A percentile compares a stretch with the other conserved stretches of the same genome.
These are phyloP conservation scores for Drosophila guanche DNA, from an alignment of 1,140 invertebrate genomes.

Conservation along the genomic window DNA sequence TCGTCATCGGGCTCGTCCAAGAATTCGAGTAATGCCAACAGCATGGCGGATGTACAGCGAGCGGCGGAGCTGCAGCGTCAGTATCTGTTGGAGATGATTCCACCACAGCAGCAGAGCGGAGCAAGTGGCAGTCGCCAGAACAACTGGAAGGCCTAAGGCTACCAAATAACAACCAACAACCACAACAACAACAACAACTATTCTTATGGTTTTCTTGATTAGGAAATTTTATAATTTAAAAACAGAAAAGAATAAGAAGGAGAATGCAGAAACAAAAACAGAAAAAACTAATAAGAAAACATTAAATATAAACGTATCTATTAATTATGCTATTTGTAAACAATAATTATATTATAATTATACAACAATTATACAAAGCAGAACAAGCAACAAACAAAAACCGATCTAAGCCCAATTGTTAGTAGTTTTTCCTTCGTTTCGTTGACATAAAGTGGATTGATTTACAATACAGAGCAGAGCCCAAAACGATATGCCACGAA, in stretches of 20 bases:
- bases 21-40: conserved; percentile 85
- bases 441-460: no score
- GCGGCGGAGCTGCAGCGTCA: conserved; percentile 96
- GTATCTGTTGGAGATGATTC: conserved; percentile 98
- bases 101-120: conserved; percentile 86
- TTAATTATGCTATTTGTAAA: conserved; percentile 76
- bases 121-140: conserved; percentile 81
- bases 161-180: conserved; percentile 26
- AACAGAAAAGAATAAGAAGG: conserved; percentile 21
- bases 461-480: conserved; percentile 22
- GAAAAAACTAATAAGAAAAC: conserved; percentile 36
- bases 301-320: conserved; percentile 68
- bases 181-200: conserved; percentile 37
- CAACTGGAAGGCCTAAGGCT: conserved; percentile 82
- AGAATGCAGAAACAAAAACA: conserved; percentile 20
- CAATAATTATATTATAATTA: conserved; percentile 75
- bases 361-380: conserved; percentile 49
- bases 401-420: conserved; percentile 65
- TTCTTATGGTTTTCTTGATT: conserved; percentile 68
- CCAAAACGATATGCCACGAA: no score
- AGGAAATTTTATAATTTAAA: conserved; percentile 79
- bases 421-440: conserved; percentile 54
- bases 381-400: conserved; percentile 26
- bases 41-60: conserved; percentile 90
- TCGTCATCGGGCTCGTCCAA: conserved; percentile 70